Evolutionary conservation across 2,888 invertebrate species (phyloP).

Genomic region (Idaea aversata): DNA sequence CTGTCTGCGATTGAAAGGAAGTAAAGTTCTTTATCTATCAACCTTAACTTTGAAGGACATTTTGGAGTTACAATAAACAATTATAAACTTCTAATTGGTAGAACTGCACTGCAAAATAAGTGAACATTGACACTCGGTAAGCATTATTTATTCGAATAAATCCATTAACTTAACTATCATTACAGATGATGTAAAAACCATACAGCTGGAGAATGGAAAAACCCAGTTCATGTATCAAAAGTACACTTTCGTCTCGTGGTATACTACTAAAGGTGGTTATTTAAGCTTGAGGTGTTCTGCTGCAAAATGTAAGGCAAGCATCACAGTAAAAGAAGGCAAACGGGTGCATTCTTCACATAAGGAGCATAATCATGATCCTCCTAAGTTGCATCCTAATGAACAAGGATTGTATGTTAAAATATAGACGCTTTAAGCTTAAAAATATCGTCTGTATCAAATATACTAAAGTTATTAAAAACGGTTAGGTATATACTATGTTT

Average conservation of each 20-base stretch:
- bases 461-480: too few relatives aligned
- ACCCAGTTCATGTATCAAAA: conserved; percentile 2
- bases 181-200: background rate
- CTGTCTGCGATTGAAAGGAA: too few relatives aligned
- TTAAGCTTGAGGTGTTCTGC: background rate
- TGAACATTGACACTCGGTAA: too few relatives aligned
- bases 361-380: background rate
- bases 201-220: conserved; percentile 3
- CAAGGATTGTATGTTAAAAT: background rate
- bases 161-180: background rate
- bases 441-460: background rate
- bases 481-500: too few relatives aligned
- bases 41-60: too few relatives aligned
- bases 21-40: too few relatives aligned
- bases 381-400: background rate
- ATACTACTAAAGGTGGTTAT: background rate
- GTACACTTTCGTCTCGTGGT: conserved; percentile 5
- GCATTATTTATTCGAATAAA: background rate
- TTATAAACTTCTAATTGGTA: too few relatives aligned
- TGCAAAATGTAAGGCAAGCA: background rate
- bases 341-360: background rate
- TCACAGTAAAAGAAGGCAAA: background rate
- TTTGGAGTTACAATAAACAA: too few relatives aligned
- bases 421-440: background rate
- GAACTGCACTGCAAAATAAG: too few relatives aligned